These are phyloP conservation scores for Xiphorhynchus elegans DNA, from an alignment of 2,113 vertebrate genomes.

Conservation along the genomic window DNA sequence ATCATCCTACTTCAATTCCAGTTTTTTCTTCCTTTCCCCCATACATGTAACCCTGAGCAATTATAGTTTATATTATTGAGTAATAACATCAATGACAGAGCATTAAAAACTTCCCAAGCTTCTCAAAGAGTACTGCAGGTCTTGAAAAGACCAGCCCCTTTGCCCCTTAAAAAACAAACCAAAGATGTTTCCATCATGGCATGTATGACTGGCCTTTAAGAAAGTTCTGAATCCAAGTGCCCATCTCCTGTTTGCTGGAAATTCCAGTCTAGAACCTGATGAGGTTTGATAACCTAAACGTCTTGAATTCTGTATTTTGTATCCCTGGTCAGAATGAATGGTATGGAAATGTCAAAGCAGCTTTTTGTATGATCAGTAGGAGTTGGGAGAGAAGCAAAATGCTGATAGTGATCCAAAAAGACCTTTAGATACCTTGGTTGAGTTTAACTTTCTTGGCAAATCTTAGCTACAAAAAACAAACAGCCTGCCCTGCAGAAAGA, in stretches of 20 bases:
- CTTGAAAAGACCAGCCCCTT: background rate
- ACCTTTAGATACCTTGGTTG: background rate
- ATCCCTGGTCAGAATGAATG: background rate
- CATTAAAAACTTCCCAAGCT: background rate
- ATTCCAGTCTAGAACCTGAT: background rate
- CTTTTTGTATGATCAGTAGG: background rate
- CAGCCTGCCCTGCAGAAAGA: background rate
- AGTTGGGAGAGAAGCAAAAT: background rate
- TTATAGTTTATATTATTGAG: background rate
- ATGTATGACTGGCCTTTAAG: background rate
- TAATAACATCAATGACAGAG: background rate
- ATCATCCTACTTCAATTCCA: background rate
- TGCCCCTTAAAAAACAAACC: background rate
- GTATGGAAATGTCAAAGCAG: background rate
- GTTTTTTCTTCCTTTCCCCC: background rate
- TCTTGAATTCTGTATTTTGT: background rate
- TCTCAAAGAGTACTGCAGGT: background rate
- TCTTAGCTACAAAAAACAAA: background rate
- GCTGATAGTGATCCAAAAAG: background rate
- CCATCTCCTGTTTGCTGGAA: background rate
- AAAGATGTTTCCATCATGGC: background rate
- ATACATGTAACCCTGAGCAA: background rate
- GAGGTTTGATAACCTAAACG: background rate
- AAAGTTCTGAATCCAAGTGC: background rate
- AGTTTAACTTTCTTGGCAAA: background rate